Base-by-base conservation (phyloP, 2,888 invertebrate genomes). In the Holacanthella duospinosa region DNA sequence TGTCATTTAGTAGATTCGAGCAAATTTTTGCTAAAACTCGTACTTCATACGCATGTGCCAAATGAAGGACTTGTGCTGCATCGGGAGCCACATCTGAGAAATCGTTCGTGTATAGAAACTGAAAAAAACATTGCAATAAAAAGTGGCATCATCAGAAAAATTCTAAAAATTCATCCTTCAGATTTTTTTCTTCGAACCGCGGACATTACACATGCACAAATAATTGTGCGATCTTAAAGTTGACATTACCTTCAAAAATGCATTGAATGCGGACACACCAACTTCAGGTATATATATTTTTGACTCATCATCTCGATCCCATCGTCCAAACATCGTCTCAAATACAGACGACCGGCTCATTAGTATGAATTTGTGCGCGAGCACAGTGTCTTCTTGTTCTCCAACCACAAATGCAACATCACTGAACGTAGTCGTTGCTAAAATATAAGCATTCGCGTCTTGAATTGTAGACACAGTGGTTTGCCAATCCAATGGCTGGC, bases 391-490 rank as follows among this genome's bases (percentile, higher is more conserved):
- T n/a, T 55, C 28, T n/a, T 4, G 3, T 16, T 55, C 55, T 16
- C 55, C 55, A 26, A 55, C 55, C 3, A 55, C 55, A 26, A 55
- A 55, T 6, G 27, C 28, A 9, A 55, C 55, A 26, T 55, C 55
- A 26, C 55, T 55, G 27, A 27, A 55, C 9, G 27, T 9, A 9
- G 4, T 27, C 12, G 55, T 27, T 6, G 28, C 27, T n/a, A 55
- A n/a, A 4, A 55, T 4, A 55, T 25, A 55, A 12, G 26, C 55
- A 27, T 55, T 55, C 25, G 55, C 55, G 27, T 25, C 55, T 55
- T 55, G 55, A n/a, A 55, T 55, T 27, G 55, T 55, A 25, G 55
- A 48, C 16, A 48, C 48, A 48, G 48, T 48, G n/a, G 48, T 4
- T 48, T 48, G 48, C 48, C 48, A 48, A 21, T 48, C 48, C 48